A percentile compares a stretch with the other conserved stretches of the same genome.
Conservation (phyloP, 2,113 vertebrate genomes). For the Syrrhaptes paradoxus region DNA sequence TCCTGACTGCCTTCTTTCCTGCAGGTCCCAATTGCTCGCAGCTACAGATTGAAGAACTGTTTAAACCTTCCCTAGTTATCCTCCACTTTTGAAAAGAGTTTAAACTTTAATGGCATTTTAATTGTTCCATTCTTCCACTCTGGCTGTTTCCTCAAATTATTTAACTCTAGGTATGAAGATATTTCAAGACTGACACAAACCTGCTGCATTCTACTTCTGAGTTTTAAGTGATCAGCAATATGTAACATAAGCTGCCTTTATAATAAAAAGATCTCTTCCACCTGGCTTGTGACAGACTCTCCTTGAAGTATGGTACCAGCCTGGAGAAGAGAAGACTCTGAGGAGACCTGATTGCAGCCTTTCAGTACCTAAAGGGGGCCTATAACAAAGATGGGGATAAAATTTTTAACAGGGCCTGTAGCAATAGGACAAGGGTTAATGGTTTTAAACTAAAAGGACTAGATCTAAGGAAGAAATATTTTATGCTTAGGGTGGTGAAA, state of each 20-base stretch:
- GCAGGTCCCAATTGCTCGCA: neutral
- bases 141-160: neutral
- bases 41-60: neutral
- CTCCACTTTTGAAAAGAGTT: neutral
- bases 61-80: conserved; percentile 14
- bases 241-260: neutral
- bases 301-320: neutral
- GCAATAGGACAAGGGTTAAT: too few relatives aligned
- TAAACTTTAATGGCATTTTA: conserved; percentile 50
- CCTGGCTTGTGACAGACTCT: neutral
- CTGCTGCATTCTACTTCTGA: neutral
- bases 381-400: too few relatives aligned
- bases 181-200: neutral
- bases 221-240: neutral
- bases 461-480: too few relatives aligned
- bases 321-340: too few relatives aligned
- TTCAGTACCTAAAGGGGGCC: too few relatives aligned
- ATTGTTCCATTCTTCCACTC: conserved; percentile 30
- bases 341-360: too few relatives aligned
- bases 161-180: neutral
- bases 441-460: too few relatives aligned
- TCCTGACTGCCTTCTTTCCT: neutral
- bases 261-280: neutral
- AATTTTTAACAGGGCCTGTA: too few relatives aligned
- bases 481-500: too few relatives aligned